Base-by-base conservation (phyloP, 53 echinoderm and acorn worm species). In the Crossaster papposus region DNA sequence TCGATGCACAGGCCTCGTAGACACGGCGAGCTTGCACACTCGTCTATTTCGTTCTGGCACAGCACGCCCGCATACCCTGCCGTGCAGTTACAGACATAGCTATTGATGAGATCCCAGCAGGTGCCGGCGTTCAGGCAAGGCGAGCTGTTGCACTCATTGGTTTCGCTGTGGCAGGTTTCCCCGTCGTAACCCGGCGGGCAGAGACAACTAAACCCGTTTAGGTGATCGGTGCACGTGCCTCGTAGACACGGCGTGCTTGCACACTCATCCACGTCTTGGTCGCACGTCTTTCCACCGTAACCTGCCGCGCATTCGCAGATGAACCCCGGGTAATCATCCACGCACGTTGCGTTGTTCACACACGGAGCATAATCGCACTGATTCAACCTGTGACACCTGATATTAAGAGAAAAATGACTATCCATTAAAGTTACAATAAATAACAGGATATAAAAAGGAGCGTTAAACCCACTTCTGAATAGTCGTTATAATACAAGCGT, bases 91-190 rank as follows among this genome's bases (percentile, higher is more conserved):
- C 93, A 95, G 4, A 63, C 63, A 53, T 71, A 95, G 20, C 83
- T 73, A 58, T 95, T 91, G 13, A 93, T 34, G 18, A 68, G 72
- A 68, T 94, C 92, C 10, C 54, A 14, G 36, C 94, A 94, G 0
- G 79, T 88, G 5, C 81, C 91, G n/a, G n/a, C n/a, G 50, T 95
- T 73, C 2, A 70, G 23, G 36, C 95, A 95, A 10, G 95, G 91
- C 0, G 23, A 36, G 62, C 81, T 82, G 32, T 26, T 26, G 38
- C 95, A 95, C 37, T 95, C 95, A 65, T 95, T 73, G 14, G 93
- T 70, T 20, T 95, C 82, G 17, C 50, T 44, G n/a, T 68, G 62
- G 65, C 94, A 94, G 3, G n/a, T 35, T 3, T 2, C 11, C 0
- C 94, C 94, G 1, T 51, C 81, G 34, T 38, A 92, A 0, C 94